A percentile compares a stretch with the other conserved stretches of the same genome.
phyloP scores from a whole-genome alignment of 2,113 vertebrate species.

The Potamarius usumacintae region DNA sequence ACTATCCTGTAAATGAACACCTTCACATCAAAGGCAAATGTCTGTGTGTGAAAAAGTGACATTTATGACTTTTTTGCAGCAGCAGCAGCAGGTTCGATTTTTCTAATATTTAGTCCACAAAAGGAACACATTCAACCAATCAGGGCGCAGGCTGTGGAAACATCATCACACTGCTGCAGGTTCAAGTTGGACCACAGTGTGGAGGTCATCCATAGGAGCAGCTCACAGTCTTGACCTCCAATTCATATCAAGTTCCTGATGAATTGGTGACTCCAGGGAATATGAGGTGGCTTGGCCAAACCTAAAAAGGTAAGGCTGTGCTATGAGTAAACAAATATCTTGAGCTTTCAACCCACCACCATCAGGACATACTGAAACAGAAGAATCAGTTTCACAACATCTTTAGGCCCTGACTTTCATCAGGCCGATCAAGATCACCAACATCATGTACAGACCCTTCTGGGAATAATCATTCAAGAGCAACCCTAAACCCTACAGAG shows the following conservation, averaged over 20 bases:
- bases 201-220: not conserved
- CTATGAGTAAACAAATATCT: too few relatives aligned
- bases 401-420: not conserved
- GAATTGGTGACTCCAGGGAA: not conserved
- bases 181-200: not conserved
- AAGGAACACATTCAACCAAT: too few relatives aligned
- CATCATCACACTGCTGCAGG: not conserved
- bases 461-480: not conserved
- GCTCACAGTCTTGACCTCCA: not conserved
- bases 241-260: not conserved
- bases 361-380: not conserved
- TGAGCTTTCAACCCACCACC: not conserved
- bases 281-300: not conserved
- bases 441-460: not conserved
- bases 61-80: too few relatives aligned
- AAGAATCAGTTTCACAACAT: not conserved
- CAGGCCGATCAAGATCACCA: not conserved
- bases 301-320: not conserved
- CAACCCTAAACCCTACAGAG: not conserved
- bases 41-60: too few relatives aligned
- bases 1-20: too few relatives aligned
- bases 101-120: too few relatives aligned
- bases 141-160: too few relatives aligned
- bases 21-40: too few relatives aligned
- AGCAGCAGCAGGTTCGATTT: too few relatives aligned